phyloP scores from a whole-genome alignment of 1,140 invertebrate genomes.

The Drosophila auraria region DNA sequence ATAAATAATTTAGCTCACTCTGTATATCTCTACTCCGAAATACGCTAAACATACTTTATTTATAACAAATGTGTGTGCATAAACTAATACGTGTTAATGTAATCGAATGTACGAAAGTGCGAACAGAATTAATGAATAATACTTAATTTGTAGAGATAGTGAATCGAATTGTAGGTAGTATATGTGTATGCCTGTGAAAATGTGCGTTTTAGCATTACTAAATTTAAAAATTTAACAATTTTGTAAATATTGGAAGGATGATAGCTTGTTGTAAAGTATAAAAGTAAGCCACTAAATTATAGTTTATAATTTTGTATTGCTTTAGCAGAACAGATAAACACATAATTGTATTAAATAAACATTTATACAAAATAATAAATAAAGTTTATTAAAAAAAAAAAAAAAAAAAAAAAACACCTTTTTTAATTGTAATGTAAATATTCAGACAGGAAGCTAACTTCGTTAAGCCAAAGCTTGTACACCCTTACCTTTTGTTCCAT shows the following conservation, averaged over 20 bases:
- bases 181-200: conserved; percentile 40
- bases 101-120: conserved; percentile 38
- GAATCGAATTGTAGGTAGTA: conserved; percentile 22
- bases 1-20: conserved; percentile 45
- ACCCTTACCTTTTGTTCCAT: too few relatives aligned
- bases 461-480: too few relatives aligned
- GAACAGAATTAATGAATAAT: conserved; percentile 11
- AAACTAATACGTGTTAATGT: conserved; percentile 31
- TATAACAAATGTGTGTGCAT: conserved; percentile 16
- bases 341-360: conserved; percentile 46
- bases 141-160: conserved; percentile 8
- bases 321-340: conserved; percentile 53
- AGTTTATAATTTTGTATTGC: conserved; percentile 69
- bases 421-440: background rate
- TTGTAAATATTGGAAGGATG: conserved; percentile 55
- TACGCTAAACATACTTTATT: conserved; percentile 7
- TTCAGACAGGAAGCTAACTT: too few relatives aligned
- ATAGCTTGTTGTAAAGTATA: conserved; percentile 25
- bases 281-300: conserved; percentile 62
- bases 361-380: conserved; percentile 33
- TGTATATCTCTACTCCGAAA: conserved; percentile 19
- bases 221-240: conserved; percentile 7
- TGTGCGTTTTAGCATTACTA: conserved; percentile 71
- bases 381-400: conserved; percentile 36
- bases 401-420: background rate